phyloP scores from a whole-genome alignment of 2,113 vertebrate genomes.

The Tyrannus savana region DNA sequence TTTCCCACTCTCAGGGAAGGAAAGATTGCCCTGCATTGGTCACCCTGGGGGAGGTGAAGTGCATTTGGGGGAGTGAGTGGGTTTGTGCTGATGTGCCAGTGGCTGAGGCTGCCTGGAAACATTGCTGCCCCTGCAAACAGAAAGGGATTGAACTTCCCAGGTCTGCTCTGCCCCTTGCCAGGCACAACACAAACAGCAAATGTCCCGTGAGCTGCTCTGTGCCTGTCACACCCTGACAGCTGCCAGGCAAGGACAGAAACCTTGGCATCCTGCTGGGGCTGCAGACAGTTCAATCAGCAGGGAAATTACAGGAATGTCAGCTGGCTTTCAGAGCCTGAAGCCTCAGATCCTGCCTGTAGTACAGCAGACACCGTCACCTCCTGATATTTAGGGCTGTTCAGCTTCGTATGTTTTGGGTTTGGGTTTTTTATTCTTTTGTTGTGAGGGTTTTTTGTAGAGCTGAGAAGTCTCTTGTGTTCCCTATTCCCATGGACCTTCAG shows the following conservation, averaged over 20 bases:
- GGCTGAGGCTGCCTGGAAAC: background rate
- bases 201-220: background rate
- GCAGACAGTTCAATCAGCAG: background rate
- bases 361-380: background rate
- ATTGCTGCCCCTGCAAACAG: background rate
- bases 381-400: background rate
- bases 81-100: background rate
- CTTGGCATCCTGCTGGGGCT: background rate
- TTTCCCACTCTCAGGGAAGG: background rate
- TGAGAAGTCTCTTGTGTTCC: background rate
- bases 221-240: background rate
- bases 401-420: background rate
- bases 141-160: background rate
- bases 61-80: background rate
- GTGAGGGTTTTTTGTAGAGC: background rate
- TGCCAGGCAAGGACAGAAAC: background rate
- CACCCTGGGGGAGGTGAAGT: background rate
- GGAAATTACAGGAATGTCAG: background rate
- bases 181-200: background rate
- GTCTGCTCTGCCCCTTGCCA: background rate
- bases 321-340: background rate
- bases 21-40: background rate
- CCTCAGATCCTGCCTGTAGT: background rate
- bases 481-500: background rate
- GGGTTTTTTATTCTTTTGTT: background rate